phyloP scores from a whole-genome alignment of 2,113 vertebrate species.

The Lontra canadensis region DNA sequence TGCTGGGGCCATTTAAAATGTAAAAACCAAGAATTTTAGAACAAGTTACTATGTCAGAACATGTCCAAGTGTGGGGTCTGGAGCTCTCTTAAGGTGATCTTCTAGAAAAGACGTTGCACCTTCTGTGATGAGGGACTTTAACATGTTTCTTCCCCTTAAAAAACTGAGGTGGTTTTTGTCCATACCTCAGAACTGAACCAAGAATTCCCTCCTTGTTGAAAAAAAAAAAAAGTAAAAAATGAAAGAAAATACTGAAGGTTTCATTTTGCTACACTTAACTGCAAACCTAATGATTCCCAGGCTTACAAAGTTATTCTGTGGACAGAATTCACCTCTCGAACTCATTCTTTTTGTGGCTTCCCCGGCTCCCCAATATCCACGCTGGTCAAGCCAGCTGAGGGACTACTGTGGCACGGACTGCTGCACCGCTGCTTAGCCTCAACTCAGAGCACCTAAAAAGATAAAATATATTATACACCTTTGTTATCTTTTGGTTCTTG shows the following conservation, averaged over 20 bases:
- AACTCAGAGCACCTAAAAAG: conserved; percentile 52
- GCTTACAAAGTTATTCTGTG: conserved; percentile 20
- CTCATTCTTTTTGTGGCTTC: conserved; percentile 32
- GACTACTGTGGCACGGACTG: not conserved
- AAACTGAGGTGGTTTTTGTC: conserved; percentile 29
- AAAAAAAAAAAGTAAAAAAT: conserved; percentile 50
- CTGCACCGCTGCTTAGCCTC: not conserved
- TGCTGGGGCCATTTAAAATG: conserved; percentile 6
- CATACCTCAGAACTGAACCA: not conserved
- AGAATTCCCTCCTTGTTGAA: not conserved
- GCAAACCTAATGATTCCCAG: not conserved
- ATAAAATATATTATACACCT: conserved; percentile 30
- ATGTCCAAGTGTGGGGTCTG: not conserved
- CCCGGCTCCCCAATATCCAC: not conserved
- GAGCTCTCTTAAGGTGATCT: conserved; percentile 17
- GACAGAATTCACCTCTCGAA: conserved; percentile 16
- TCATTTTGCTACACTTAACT: conserved; percentile 39
- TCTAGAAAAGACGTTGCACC: not conserved
- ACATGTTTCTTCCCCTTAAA: not conserved
- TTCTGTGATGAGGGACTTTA: conserved; percentile 10
- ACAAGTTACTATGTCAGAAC: conserved; percentile 15
- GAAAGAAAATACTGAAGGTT: conserved; percentile 6
- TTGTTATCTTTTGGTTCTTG: conserved; percentile 32
- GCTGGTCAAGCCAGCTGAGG: not conserved
- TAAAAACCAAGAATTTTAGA: conserved; percentile 11